phyloP scores from a whole-genome alignment of 2,113 vertebrate species.

The Rhea americana region DNA sequence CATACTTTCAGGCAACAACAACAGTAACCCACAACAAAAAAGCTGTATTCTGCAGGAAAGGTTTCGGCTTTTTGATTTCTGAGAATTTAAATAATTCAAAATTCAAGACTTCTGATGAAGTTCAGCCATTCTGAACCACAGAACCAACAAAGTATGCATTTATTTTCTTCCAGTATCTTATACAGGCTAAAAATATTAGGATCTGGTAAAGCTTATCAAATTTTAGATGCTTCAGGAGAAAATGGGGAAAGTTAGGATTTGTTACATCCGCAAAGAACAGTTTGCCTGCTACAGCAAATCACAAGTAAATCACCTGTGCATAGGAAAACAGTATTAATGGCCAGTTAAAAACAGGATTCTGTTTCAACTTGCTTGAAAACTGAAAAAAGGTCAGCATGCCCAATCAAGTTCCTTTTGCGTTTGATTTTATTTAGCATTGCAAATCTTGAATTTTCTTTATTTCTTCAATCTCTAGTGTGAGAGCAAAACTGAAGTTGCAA shows the following conservation, averaged over 20 bases:
- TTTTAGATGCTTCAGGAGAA: slow-evolving; percentile 1
- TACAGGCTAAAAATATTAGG: neutral
- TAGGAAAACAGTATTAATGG: neutral
- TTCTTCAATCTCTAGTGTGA: neutral
- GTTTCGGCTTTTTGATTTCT: neutral
- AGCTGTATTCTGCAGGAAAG: neutral
- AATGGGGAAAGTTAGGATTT: neutral
- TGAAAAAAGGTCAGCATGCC: slow-evolving; percentile 18
- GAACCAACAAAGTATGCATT: neutral
- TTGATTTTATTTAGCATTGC: slow-evolving; percentile 37
- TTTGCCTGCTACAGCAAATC: neutral
- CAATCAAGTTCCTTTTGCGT: neutral
- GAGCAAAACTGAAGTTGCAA: neutral
- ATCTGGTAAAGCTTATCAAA: neutral
- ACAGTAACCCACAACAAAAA: neutral
- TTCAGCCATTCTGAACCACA: neutral
- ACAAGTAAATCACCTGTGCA: slow-evolving; percentile 7
- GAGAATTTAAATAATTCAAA: neutral
- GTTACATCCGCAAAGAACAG: neutral
- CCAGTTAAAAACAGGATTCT: neutral
- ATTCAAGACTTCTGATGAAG: neutral
- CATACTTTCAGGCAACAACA: neutral
- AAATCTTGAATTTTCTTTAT: slow-evolving; percentile 6
- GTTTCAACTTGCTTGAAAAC: neutral
- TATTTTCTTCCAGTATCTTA: neutral